Evolutionary conservation across 2,888 invertebrate species (phyloP), one percentile per base, ranked within the genome.

Genomic region (Dolichopus griseipennis): DNA sequence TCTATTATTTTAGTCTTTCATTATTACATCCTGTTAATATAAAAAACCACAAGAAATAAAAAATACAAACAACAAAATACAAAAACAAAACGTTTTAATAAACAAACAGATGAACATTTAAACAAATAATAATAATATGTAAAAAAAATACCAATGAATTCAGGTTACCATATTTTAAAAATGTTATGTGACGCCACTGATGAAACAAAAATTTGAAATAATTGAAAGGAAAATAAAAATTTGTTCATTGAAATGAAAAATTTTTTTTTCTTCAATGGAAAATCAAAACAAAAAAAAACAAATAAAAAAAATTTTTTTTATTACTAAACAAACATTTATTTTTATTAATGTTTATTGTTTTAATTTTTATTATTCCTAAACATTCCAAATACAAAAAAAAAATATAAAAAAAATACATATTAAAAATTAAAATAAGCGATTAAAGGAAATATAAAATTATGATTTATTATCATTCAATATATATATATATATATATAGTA

Each of bases 1-100:
- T 52, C 18, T 52, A 6, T 52, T 12, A 8, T 52, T 52, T 52
- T n/a, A 15, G 52, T 52, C 52, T 52, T 52, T n/a, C 52, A 52
- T 52, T 52, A 52, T 52, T 52, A 52, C 52, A 52, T 52, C 52
- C 52, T 52, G 52, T 52, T 52, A 52, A 52, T 15, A 52, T 52
- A 52, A 52, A 52, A n/a, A 41, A 41, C 15, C 41, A 41, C 15
- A 41, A 27, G 5, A 27, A 41, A n/a, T n/a, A n/a, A 12, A 41
- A 41, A 41, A 41, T 41, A n/a, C n/a, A n/a, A n/a, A n/a, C n/a
- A n/a, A n/a, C n/a, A n/a, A n/a, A n/a, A n/a, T n/a, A n/a, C n/a
- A 41, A 41, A 41, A 41, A 41, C 3, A 41, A 41, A 41, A 41
- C n/a, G n/a, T 41, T 41, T 9, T 15, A 7, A 41, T 12, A 41